A percentile compares a stretch with the other conserved stretches of the same genome.
phyloP scores from a whole-genome alignment of 2,113 vertebrate genomes.

The Bostrychus sinensis region DNA sequence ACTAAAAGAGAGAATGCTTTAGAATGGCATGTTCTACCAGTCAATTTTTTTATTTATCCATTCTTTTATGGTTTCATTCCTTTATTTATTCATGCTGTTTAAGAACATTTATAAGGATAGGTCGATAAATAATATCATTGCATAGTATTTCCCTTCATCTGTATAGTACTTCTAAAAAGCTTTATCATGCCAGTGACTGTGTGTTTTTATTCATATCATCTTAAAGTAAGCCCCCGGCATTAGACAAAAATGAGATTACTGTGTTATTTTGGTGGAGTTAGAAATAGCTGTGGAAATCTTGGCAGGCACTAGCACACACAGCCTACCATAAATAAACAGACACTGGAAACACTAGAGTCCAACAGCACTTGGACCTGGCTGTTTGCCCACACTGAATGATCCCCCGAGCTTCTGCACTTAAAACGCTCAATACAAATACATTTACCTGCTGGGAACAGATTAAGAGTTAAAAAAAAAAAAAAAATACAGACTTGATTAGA shows the following conservation, averaged over 20 bases:
- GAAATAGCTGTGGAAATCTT: constrained; percentile 64
- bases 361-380: constrained; percentile 50
- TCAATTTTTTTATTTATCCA: not conserved
- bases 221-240: constrained; percentile 44
- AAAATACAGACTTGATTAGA: too few species aligned
- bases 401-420: constrained; percentile 21
- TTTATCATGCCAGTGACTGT: constrained; percentile 28
- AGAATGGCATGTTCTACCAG: not conserved
- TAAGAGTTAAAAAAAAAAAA: not conserved
- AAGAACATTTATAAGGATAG: not conserved
- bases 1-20: not conserved
- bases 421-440: constrained; percentile 38
- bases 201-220: constrained; percentile 54
- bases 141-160: not conserved
- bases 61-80: too few species aligned
- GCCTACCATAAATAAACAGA: constrained; percentile 60
- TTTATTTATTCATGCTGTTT: not conserved
- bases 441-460: constrained; percentile 34
- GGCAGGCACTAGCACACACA: constrained; percentile 48
- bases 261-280: constrained; percentile 52
- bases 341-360: constrained; percentile 48
- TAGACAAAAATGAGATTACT: constrained; percentile 46
- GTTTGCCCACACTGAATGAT: constrained; percentile 37
- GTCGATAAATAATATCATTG: not conserved
- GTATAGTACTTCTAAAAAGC: constrained; percentile 5